Conservation (phyloP, 2,888 invertebrate genomes). For the Tetranychus piercei region DNA sequence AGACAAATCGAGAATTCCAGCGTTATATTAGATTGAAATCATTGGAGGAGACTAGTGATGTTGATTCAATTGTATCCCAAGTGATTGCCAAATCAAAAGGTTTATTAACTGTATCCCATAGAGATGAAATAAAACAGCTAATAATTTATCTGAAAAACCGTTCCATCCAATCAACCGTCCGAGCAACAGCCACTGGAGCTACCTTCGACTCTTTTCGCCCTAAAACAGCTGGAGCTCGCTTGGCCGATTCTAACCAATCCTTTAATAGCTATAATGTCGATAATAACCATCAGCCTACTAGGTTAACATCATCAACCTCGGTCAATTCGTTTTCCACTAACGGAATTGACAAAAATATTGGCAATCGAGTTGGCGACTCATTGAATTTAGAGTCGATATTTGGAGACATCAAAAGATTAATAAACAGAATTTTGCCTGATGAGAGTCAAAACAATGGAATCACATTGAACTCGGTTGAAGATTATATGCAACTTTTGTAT, state of each 20-base stretch:
- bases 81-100: slow-evolving; percentile 61
- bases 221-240: slow-evolving; percentile 8
- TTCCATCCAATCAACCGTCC: slow-evolving; percentile 36
- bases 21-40: slow-evolving; percentile 53
- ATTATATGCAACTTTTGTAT: slow-evolving; percentile 85
- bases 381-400: not conserved
- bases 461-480: slow-evolving; percentile 43
- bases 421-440: not conserved
- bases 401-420: not conserved
- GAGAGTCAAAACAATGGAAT: not conserved
- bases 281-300: not conserved
- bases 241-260: slow-evolving; percentile 6
- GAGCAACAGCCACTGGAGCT: slow-evolving; percentile 23
- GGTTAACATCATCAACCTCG: not conserved
- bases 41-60: slow-evolving; percentile 57
- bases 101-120: slow-evolving; percentile 53
- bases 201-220: slow-evolving; percentile 12
- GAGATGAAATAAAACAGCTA: slow-evolving; percentile 66
- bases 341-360: not conserved
- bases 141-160: slow-evolving; percentile 68
- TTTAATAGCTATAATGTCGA: not conserved
- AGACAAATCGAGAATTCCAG: slow-evolving; percentile 53
- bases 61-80: slow-evolving; percentile 56
- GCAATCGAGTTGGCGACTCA: not conserved
- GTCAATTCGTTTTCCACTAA: not conserved